Percentiles rank a stretch among this genome's conserved stretches.
phyloP scores from a whole-genome alignment of 2,113 vertebrate genomes.

The Camarhynchus parvulus region DNA sequence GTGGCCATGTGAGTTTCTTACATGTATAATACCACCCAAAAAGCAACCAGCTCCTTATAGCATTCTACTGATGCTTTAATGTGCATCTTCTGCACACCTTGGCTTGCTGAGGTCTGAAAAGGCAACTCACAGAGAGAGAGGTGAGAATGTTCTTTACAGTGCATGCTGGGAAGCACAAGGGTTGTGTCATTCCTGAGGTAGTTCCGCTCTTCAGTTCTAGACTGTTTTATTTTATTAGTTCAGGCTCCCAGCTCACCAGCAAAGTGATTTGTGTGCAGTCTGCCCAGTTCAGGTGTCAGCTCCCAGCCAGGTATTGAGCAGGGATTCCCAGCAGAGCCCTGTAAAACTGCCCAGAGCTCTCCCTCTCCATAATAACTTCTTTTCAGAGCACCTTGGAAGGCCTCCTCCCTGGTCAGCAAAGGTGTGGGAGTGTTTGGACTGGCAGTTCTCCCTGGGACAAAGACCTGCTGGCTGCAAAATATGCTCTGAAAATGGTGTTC shows the following conservation, averaged over 20 bases:
- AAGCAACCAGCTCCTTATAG: background rate
- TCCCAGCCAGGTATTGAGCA: background rate
- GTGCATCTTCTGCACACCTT: background rate
- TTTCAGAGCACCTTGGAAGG: constrained; percentile 19
- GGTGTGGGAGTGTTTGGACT: constrained; percentile 30
- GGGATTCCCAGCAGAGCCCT: background rate
- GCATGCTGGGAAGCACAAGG: background rate
- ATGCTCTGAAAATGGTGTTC: constrained; percentile 3
- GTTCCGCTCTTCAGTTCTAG: background rate
- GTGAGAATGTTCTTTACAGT: background rate
- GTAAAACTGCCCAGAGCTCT: background rate
- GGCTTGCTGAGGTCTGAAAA: background rate
- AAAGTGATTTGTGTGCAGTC: background rate
- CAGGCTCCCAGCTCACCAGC: background rate
- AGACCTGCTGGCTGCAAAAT: constrained; percentile 4
- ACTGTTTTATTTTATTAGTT: background rate
- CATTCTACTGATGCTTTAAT: background rate
- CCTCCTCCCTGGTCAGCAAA: constrained; percentile 29
- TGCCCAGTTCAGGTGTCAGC: background rate
- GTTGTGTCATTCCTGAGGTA: background rate
- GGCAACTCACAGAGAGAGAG: background rate
- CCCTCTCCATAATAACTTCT: background rate
- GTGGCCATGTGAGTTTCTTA: background rate
- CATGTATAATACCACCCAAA: background rate
- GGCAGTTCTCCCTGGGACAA: background rate